Base-by-base conservation (phyloP, 1,140 invertebrate species). In the Laodelphax striatellus region DNA sequence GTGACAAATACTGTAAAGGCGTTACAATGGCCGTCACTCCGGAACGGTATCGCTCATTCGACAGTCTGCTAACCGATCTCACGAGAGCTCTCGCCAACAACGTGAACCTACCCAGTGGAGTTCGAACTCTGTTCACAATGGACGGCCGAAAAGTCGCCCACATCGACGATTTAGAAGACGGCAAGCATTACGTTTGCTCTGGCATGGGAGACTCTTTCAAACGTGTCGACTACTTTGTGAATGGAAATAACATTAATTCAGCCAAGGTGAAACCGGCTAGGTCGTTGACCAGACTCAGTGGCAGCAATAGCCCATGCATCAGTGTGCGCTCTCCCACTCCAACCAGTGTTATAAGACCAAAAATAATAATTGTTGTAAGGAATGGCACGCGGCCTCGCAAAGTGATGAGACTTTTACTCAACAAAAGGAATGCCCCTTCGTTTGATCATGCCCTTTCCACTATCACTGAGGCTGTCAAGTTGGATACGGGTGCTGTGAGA, bases 391-490 rank as follows among this genome's bases (percentile, higher is more conserved):
- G 94, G 72, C 96, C 95, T 8, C 79, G 95, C 63, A 92, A 88
- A 77, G 87, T 94, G 19, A 83, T 95, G 61, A 79, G 94, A 58
- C 76, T 98, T 62, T 76, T 98, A 60, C 75, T 98, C 21, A 98
- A 98, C 70, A 94, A 94, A 74, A 86, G 93, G 67, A 98, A 96
- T 68, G 92, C 94, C n/a, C 88, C 92, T 22, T 94, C 88, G 43
- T 87, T 96, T 71, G 94, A 97, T 69, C 94, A 97, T 71, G 91
- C 94, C 1, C 77, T 98, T 52, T 87, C 86, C 62, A 90, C 94
- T 54, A 90, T 98, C 28, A 96, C 93, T 0, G 86, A 94, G 66
- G 85, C 87, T 38, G 89, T 97, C 10, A 94, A 95, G 68, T 77
- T 97, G 52, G 93, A 96, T 73, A 89, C 90, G 13, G 94, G 94